phyloP scores from a whole-genome alignment of 2,113 vertebrate genomes.

The Leucoraja erinaceus region DNA sequence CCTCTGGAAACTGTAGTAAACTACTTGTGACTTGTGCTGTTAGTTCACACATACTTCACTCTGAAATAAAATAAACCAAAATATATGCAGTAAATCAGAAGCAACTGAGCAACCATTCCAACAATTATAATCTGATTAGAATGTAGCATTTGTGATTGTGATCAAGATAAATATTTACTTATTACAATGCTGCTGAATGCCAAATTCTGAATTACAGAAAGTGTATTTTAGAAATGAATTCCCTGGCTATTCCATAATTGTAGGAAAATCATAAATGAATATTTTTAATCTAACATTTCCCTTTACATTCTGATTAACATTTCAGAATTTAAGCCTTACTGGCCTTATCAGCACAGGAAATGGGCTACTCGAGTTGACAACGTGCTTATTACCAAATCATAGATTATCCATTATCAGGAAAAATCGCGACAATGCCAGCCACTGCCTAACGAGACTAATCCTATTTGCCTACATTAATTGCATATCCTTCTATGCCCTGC shows the following conservation, averaged over 20 bases:
- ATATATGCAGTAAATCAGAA: background rate
- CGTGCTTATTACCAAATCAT: background rate
- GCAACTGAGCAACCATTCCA: background rate
- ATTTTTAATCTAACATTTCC: background rate
- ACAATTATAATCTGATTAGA: background rate
- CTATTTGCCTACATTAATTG: no score
- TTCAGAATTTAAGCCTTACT: no score
- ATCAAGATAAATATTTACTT: background rate
- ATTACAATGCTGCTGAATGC: background rate
- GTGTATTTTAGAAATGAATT: background rate
- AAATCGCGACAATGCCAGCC: no score
- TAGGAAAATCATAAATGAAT: background rate
- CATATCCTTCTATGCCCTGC: no score
- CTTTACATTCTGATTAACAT: background rate
- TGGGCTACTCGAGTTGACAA: background rate
- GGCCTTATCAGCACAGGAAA: background rate
- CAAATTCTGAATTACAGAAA: background rate
- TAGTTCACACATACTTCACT: constrained; percentile 79
- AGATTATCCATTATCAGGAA: no score
- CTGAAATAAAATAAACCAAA: constrained; percentile 40
- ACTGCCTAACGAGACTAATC: no score
- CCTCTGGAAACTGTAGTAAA: constrained; percentile 80
- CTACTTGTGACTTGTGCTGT: constrained; percentile 80
- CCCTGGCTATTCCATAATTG: background rate
- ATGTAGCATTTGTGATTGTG: background rate